These are phyloP conservation scores for Propithecus perrieri DNA, from an alignment of 2,797 vertebrate genomes.

Conservation along the genomic window DNA sequence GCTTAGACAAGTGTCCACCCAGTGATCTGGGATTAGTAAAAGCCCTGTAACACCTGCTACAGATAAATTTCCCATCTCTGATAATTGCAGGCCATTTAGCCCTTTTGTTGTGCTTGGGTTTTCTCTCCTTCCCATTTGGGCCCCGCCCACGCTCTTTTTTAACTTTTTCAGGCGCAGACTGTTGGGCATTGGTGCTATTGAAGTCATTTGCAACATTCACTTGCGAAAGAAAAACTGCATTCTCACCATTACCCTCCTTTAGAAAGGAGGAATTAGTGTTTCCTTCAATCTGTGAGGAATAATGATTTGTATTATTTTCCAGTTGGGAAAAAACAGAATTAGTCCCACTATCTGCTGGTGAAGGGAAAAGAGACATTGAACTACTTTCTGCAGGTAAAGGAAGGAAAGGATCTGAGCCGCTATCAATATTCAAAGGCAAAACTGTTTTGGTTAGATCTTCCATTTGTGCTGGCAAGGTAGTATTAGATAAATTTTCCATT, in stretches of 20 bases:
- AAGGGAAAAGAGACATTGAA: constrained; percentile 87
- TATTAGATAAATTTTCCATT: constrained; percentile 84
- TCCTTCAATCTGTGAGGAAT: constrained; percentile 85
- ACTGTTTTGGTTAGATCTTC: constrained; percentile 87
- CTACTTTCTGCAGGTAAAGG: constrained; percentile 91
- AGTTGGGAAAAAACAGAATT: constrained; percentile 88
- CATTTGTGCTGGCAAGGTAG: constrained; percentile 85
- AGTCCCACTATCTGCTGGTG: constrained; percentile 87
- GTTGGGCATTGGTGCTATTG: constrained; percentile 79
- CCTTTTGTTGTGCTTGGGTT: constrained; percentile 89
- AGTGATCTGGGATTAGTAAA: constrained; percentile 96
- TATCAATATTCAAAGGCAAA: constrained; percentile 91
- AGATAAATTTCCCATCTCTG: constrained; percentile 96
- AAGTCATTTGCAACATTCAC: constrained; percentile 80
- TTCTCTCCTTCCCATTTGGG: constrained; percentile 85
- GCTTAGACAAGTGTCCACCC: constrained; percentile 97
- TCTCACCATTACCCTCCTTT: constrained; percentile 84
- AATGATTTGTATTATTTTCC: constrained; percentile 84
- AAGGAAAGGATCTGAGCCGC: constrained; percentile 93
- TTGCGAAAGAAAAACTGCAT: constrained; percentile 84
- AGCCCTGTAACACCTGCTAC: constrained; percentile 94
- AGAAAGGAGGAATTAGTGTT: constrained; percentile 83
- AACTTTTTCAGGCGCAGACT: constrained; percentile 78
- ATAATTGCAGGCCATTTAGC: constrained; percentile 97
- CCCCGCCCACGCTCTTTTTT: constrained; percentile 80